Conservation (phyloP, 2,113 vertebrate species). For the Microtus richardsoni region DNA sequence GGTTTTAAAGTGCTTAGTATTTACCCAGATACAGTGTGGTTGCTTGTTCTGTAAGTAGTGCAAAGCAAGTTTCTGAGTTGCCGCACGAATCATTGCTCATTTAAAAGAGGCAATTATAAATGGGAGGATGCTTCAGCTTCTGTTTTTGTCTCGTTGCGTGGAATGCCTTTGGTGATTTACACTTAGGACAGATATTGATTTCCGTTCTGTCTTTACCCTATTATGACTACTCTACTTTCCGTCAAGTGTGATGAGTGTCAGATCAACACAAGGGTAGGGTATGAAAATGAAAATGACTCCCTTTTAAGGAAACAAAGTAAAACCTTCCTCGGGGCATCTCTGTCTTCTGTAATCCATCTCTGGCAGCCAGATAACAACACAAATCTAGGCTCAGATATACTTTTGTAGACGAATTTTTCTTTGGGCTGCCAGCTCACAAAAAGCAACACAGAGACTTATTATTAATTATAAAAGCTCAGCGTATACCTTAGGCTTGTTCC, state of each 20-base stretch:
- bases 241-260: slow-evolving; percentile 29
- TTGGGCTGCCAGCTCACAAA: not conserved
- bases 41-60: slow-evolving; percentile 20
- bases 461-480: not conserved
- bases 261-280: slow-evolving; percentile 44
- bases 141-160: slow-evolving; percentile 47
- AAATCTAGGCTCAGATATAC: not conserved
- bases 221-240: slow-evolving; percentile 61
- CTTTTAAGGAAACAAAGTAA: slow-evolving; percentile 45
- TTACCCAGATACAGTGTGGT: not conserved
- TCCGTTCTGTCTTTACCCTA: slow-evolving; percentile 7
- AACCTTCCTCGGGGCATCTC: not conserved
- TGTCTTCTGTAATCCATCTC: not conserved
- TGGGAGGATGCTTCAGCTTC: slow-evolving; percentile 65
- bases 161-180: slow-evolving; percentile 72
- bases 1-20: slow-evolving; percentile 41
- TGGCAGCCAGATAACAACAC: not conserved
- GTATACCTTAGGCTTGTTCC: not conserved
- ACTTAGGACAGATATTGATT: slow-evolving; percentile 71
- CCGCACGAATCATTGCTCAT: slow-evolving; percentile 35
- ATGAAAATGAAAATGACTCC: not conserved
- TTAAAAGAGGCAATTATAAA: slow-evolving; percentile 61
- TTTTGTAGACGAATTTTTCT: not conserved
- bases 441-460: not conserved
- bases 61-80: slow-evolving; percentile 27